A percentile compares a stretch with the other conserved stretches of the same genome.
Conservation (phyloP, 2,888 invertebrate genomes). For the Lochmaea capreae region DNA sequence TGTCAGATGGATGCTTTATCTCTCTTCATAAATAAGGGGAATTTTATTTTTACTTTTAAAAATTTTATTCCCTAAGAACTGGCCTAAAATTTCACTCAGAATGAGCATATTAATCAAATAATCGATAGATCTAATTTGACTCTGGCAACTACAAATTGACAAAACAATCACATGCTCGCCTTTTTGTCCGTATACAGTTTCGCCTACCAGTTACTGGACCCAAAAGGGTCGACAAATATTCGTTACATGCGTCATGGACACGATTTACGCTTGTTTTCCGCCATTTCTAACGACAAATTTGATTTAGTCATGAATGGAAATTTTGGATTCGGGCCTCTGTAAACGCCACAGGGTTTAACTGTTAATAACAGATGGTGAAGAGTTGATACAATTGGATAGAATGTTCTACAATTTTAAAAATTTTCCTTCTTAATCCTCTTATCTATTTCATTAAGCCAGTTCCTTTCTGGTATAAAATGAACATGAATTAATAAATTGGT, state of each 20-base stretch:
- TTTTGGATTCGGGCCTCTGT: neutral
- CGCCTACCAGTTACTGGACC: slow-evolving; percentile 53
- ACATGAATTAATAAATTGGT: slow-evolving; percentile 33
- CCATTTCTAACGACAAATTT: slow-evolving; percentile 46
- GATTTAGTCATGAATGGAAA: slow-evolving; percentile 38
- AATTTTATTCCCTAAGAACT: neutral
- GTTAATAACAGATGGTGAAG: slow-evolving; percentile 21
- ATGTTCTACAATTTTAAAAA: neutral
- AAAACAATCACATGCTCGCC: slow-evolving; percentile 62
- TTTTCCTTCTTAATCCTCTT: too few species aligned
- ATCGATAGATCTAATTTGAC: slow-evolving; percentile 64
- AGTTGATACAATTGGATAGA: neutral
- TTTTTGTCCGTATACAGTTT: slow-evolving; percentile 50
- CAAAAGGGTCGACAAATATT: slow-evolving; percentile 61
- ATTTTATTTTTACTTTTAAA: too few species aligned
- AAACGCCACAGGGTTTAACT: neutral
- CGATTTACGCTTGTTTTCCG: slow-evolving; percentile 55
- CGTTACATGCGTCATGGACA: slow-evolving; percentile 58
- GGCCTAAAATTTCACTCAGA: slow-evolving; percentile 1
- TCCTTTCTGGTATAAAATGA: neutral
- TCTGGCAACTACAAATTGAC: slow-evolving; percentile 63
- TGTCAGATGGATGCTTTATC: too few species aligned
- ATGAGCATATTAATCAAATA: slow-evolving; percentile 59
- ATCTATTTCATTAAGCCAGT: too few species aligned
- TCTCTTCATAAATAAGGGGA: too few species aligned